Evolutionary conservation across 2,797 vertebrate genomes (phyloP).

Genomic region (Esox lucius): DNA sequence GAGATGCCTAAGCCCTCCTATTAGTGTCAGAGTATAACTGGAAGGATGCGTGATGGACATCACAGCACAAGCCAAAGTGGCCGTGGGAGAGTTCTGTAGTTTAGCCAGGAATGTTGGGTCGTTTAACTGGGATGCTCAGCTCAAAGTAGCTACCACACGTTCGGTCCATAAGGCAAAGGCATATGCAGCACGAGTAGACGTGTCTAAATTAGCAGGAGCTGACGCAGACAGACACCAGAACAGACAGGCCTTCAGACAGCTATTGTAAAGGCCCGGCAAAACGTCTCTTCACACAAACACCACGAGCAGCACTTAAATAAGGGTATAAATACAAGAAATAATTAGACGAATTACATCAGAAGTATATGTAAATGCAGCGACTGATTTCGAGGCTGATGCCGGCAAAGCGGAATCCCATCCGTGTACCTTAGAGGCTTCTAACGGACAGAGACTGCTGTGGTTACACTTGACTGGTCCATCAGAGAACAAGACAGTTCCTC

Average conservation of each 20-base stretch:
- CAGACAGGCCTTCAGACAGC: background rate
- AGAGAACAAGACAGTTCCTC: conserved; percentile 22
- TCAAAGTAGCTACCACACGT: conserved; percentile 19
- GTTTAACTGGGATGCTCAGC: conserved; percentile 21
- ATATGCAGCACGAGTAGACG: conserved; percentile 19
- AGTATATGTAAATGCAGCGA: conserved; percentile 50
- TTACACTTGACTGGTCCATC: conserved; percentile 36
- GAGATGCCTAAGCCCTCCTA: conserved; percentile 47
- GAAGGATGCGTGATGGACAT: conserved; percentile 26
- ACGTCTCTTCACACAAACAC: conserved; percentile 41
- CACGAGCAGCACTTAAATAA: conserved; percentile 67
- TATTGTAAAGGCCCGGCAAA: conserved; percentile 22
- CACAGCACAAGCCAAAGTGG: conserved; percentile 27
- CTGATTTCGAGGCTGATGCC: conserved; percentile 51
- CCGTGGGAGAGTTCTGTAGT: conserved; percentile 12
- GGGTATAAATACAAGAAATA: conserved; percentile 59
- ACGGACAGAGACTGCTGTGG: conserved; percentile 2
- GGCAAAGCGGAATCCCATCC: conserved; percentile 53
- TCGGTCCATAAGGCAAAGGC: conserved; percentile 26
- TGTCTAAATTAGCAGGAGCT: conserved; percentile 20
- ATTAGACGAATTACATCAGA: conserved; percentile 35
- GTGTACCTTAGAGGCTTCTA: conserved; percentile 60
- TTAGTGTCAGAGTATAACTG: conserved; percentile 31
- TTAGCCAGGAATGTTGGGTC: conserved; percentile 29
- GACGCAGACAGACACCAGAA: conserved; percentile 18